Conservation (phyloP, 2,797 vertebrate species). For the Buphagus erythrorhynchus region DNA sequence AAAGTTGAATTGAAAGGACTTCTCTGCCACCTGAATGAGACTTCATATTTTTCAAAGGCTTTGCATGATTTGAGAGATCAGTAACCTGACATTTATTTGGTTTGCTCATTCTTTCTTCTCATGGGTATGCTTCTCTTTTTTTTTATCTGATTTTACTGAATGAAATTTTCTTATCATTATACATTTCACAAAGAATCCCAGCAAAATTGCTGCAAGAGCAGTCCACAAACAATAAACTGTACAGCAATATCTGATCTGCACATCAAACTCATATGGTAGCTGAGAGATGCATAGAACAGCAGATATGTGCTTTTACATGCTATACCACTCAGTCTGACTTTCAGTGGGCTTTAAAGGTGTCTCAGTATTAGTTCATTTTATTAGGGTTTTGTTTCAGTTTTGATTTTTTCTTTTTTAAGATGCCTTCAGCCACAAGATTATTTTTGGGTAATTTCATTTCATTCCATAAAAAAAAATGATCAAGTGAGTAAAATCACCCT, state of each 20-base stretch:
- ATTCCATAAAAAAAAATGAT: neutral
- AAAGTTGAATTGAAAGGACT: neutral
- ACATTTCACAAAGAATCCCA: neutral
- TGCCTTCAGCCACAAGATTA: neutral
- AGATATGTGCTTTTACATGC: neutral
- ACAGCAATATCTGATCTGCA: neutral
- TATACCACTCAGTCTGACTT: neutral
- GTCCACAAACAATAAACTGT: neutral
- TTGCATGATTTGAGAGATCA: neutral
- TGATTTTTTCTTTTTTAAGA: neutral
- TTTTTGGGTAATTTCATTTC: neutral
- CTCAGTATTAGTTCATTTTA: neutral
- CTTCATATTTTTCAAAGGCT: neutral
- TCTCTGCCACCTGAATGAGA: neutral
- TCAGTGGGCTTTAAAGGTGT: neutral
- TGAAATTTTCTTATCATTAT: neutral
- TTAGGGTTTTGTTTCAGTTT: neutral
- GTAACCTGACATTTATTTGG: neutral
- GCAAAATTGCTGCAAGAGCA: neutral
- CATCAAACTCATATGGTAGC: neutral
- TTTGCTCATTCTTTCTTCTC: neutral
- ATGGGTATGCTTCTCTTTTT: neutral
- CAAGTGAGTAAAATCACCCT: neutral
- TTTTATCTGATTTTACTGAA: neutral
- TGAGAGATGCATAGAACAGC: neutral